Base-by-base conservation (phyloP, 2,113 vertebrate genomes). In the Motacilla tschutschensis region DNA sequence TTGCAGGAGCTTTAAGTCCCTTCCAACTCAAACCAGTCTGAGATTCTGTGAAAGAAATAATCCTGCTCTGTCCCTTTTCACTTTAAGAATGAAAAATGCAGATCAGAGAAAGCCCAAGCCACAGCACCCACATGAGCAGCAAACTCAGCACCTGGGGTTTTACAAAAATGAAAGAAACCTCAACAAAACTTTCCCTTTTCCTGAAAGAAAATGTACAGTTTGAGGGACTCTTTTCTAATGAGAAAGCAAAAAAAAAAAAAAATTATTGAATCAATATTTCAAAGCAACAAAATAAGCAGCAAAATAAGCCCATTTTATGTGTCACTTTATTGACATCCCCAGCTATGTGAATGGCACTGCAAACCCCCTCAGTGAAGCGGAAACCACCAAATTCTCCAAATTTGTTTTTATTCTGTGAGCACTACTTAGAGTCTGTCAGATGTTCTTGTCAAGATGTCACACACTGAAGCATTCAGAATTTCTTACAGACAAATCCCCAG, bases 51-150 rank as follows among this genome's bases (percentile, higher is more conserved):
- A n/a, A 48, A 70, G 20, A 70, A 41, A 25, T 3, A 4, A 47
- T 26, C 26, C 14, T 5, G 2, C 36, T 59, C 31, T 33, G 25
- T 12, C 17, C 26, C 26, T 57, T 84, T 57, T 13, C 41, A 44
- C 4, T 54, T 35, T 8, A 60, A 36, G 46, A 64, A 33, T 2
- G 3, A 44, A 67, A 47, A 2, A 41, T 15, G 9, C n/a, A 24
- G n/a, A 44, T 11, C 36, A 55, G 48, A 55, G 58, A 58, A 22
- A 75, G 24, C 25, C 8, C n/a, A 59, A 64, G 41, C 7, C 43
- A 17, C 29, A n/a, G 5, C 41, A 29, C 5, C 16, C 35, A 29
- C 1, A 1, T 4, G 0, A 4, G 17, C 43, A 83, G 60, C 60
- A 77, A 46, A 28, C 40, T 64, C 33, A 1, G 24, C 44, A 79